A percentile compares a stretch with the other conserved stretches of the same genome.
Evolutionary conservation across 2,888 invertebrate genomes (phyloP).

Genomic region (Chrysina gloriosa): DNA sequence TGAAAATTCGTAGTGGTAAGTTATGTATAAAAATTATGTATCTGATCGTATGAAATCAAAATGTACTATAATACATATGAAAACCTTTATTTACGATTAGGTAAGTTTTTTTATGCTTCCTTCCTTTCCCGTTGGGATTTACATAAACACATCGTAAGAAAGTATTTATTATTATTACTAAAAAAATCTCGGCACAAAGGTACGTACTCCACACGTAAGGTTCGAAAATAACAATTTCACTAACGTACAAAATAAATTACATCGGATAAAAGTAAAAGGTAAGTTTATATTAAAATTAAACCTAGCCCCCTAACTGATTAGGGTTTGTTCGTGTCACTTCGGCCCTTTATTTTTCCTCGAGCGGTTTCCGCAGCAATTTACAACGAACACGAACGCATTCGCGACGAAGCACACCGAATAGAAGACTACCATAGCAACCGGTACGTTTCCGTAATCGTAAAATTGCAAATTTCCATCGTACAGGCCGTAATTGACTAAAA

Average conservation of each 20-base stretch:
- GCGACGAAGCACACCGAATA: conserved; percentile 72
- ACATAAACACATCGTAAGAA: too few species aligned
- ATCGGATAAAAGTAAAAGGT: too few species aligned
- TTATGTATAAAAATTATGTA: conserved; percentile 32
- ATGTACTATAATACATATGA: conserved; percentile 32
- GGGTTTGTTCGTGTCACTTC: conserved; percentile 73
- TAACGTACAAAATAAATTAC: conserved; percentile 6
- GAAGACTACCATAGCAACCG: conserved; percentile 72
- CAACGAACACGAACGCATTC: conserved; percentile 72
- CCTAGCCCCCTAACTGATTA: too few species aligned
- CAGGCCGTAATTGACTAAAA: conserved; percentile 69
- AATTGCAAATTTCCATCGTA: conserved; percentile 68
- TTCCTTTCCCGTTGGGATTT: not conserved
- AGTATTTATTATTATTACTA: too few species aligned
- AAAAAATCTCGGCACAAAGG: conserved; percentile 18
- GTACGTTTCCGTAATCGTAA: conserved; percentile 68
- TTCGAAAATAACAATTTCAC: not conserved
- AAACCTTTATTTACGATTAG: conserved; percentile 27
- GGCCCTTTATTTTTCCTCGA: conserved; percentile 66
- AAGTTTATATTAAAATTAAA: too few species aligned
- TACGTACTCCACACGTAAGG: not conserved
- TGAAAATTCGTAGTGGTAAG: conserved; percentile 24
- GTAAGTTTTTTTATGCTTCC: conserved; percentile 17
- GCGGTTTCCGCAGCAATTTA: conserved; percentile 69
- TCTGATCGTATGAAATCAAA: conserved; percentile 29